Evolutionary conservation across 2,113 vertebrate species (phyloP), one percentile per base, ranked within the genome.

Genomic region (Pelvicachromis taeniatus): DNA sequence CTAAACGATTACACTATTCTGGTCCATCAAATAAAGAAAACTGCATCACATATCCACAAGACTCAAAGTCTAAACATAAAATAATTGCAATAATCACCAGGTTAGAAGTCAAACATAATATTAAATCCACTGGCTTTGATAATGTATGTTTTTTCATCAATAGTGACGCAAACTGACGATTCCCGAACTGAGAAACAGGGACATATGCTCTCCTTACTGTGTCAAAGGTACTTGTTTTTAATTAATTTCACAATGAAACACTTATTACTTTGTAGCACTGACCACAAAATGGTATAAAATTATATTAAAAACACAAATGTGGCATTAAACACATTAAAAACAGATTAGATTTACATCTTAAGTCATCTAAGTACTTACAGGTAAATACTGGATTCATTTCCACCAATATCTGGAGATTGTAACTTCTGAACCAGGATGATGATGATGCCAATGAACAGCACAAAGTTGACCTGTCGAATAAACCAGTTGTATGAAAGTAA

Each of bases 331-430:
- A 75, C 9, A n/a, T 50, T 31, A 7, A 75, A 52, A 75, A 50
- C 9, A 19, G n/a, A 65, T 38, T 21, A 6, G 3, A 50, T 19
- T 31, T 50, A 17, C 14, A 17, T 48, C 38, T 1, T 70, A 70
- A 45, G 26, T 48, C 16, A 48, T 75, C 17, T 75, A 75, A 75
- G 3, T 4, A 97, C 98, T 98, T 95, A 99, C 98, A 99, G 97
- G 93, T 99, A 99, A 95, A 99, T 99, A 93, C 98, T 99, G 93
- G 98, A 99, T 87, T 99, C 98, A 2, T 99, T 99, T 87, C 98
- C 98, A 19, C 98, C 98, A 0, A 98, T 98, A 85, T 99, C 98
- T 59, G 98, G 98, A 3, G 98, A 99, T 92, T 99, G 98, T 7
- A 99, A 94, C 91, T 99, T 99, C 95, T 99, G 98, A 61, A 99